Conservation (phyloP, 2,888 invertebrate genomes). For the Apamea monoglypha region DNA sequence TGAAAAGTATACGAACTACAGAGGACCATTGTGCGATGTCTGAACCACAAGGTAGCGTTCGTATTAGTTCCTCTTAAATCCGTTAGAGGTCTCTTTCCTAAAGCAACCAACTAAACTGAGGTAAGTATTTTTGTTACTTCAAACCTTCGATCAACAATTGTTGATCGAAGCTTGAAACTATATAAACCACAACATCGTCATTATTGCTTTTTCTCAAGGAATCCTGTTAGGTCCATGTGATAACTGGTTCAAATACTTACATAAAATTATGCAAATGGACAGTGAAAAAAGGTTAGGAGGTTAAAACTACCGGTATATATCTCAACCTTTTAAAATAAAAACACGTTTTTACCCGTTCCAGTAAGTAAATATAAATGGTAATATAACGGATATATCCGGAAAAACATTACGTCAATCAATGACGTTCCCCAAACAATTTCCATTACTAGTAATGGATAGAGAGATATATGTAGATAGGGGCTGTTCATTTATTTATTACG, state of each 20-base stretch:
- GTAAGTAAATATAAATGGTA: neutral
- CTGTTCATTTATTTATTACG: neutral
- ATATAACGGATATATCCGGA: neutral
- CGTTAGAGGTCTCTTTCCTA: constrained; percentile 37
- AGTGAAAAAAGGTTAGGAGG: neutral
- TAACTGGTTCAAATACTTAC: neutral
- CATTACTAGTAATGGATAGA: too few species aligned
- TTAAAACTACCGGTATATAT: too few species aligned
- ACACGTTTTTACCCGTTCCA: neutral
- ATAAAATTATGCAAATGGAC: neutral
- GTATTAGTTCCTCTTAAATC: constrained; percentile 23
- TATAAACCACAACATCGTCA: neutral
- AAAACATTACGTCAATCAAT: constrained; percentile 23
- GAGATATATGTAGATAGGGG: too few species aligned
- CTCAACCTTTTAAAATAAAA: neutral
- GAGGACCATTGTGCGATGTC: neutral
- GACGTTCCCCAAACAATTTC: neutral
- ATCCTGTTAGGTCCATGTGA: neutral
- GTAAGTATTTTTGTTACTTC: neutral
- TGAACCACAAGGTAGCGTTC: neutral
- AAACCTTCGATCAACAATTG: too few species aligned
- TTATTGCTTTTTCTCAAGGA: neutral
- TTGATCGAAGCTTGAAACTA: too few species aligned
- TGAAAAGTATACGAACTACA: constrained; percentile 16
- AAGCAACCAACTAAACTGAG: neutral